Conservation (phyloP, 2,113 vertebrate species). For the Gallinago undulata region DNA sequence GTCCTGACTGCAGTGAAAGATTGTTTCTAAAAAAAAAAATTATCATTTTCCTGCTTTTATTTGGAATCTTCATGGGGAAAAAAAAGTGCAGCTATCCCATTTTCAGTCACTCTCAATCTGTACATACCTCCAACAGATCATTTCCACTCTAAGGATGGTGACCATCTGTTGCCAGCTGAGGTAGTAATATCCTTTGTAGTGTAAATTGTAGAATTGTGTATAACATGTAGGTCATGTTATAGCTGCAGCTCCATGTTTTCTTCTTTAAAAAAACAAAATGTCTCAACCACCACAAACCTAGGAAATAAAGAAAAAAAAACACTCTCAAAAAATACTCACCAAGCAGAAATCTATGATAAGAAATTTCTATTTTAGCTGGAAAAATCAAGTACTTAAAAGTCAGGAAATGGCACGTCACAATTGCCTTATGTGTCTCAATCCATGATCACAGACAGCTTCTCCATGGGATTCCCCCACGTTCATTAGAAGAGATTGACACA, state of each 20-base stretch:
- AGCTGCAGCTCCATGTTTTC: not conserved
- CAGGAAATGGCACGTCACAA: not conserved
- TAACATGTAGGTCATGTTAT: not conserved
- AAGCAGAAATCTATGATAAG: not conserved
- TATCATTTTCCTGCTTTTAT: not conserved
- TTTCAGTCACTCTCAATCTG: not conserved
- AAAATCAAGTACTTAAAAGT: not conserved
- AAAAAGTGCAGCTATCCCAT: no score
- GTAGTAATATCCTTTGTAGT: not conserved
- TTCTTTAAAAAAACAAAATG: not conserved
- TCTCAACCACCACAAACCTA: not conserved
- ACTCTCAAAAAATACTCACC: not conserved
- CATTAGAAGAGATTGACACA: not conserved
- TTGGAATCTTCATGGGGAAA: not conserved
- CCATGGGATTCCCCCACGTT: not conserved
- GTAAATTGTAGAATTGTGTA: not conserved
- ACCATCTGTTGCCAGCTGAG: not conserved
- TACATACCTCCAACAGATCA: not conserved
- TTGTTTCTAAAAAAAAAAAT: not conserved
- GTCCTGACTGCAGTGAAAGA: not conserved
- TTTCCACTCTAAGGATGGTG: not conserved
- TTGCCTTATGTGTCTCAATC: not conserved
- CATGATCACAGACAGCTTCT: not conserved
- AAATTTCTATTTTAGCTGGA: not conserved
- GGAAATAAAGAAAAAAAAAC: not conserved